These are phyloP conservation scores for Caenorhabditis remanei DNA, from an alignment of 1,140 invertebrate genomes.

Conservation along the genomic window DNA sequence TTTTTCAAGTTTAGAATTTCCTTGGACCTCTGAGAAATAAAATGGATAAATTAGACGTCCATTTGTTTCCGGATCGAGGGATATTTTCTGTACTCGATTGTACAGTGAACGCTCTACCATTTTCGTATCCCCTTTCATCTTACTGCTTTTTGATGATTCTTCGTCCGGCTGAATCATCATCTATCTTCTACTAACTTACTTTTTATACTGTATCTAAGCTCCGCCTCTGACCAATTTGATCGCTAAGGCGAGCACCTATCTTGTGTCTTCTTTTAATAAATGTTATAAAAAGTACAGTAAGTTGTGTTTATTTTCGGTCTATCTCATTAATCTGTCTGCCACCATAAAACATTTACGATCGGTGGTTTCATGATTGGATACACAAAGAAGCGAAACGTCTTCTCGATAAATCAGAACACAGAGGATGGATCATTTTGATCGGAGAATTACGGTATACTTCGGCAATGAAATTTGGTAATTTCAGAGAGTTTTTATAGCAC, in stretches of 20 bases:
- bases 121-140: too few species aligned
- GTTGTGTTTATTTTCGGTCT: neutral
- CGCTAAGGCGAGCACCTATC: too few species aligned
- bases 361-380: neutral
- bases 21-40: neutral
- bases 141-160: too few species aligned
- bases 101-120: too few species aligned
- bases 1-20: neutral
- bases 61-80: neutral
- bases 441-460: neutral
- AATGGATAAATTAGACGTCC: neutral
- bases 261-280: too few species aligned
- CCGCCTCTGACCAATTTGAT: too few species aligned
- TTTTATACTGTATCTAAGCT: too few species aligned
- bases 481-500: neutral
- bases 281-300: too few species aligned
- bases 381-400: neutral
- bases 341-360: conserved; percentile 37
- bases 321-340: conserved; percentile 35
- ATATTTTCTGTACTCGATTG: neutral
- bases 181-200: too few species aligned
- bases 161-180: too few species aligned
- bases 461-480: neutral
- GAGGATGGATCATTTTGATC: conserved; percentile 4
- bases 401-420: conserved; percentile 12